Conservation (phyloP, 1,140 invertebrate genomes). For the Drosophila aff. region DNA sequence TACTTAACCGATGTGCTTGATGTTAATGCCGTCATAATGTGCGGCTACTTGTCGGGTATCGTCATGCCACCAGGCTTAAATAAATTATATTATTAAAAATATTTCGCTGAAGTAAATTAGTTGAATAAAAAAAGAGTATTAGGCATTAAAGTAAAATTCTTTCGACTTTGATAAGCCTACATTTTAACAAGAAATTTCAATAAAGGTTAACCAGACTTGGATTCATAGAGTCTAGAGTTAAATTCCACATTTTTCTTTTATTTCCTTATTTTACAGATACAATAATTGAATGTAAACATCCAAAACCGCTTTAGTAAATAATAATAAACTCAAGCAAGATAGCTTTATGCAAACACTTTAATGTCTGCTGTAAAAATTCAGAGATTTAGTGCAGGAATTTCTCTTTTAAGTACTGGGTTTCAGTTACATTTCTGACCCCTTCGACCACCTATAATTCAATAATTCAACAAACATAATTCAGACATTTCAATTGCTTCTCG, state of each 20-base stretch:
- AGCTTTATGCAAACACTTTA: background rate
- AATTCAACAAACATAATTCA: conserved; percentile 50
- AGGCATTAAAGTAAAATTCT: background rate
- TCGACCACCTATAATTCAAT: conserved; percentile 50
- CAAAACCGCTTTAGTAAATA: background rate
- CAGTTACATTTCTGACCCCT: conserved; percentile 19
- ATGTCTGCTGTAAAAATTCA: background rate
- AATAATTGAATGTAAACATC: background rate
- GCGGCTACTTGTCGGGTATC: conserved; percentile 53
- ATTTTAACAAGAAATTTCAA: background rate
- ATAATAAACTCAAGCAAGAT: too few relatives aligned
- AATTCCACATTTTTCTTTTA: background rate
- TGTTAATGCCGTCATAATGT: conserved; percentile 66
- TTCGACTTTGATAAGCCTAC: too few relatives aligned
- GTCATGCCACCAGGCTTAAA: conserved; percentile 5
- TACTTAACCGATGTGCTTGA: conserved; percentile 41
- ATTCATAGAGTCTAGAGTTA: background rate
- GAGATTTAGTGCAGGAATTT: conserved; percentile 8
- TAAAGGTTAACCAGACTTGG: fast-evolving
- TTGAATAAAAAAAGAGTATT: background rate
- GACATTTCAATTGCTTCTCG: conserved; percentile 58
- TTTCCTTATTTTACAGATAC: background rate
- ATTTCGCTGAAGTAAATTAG: background rate
- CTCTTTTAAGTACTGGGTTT: conserved; percentile 30
- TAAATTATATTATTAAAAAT: conserved; percentile 5